Evolutionary conservation across 2,113 vertebrate genomes (phyloP), one percentile per base, ranked within the genome.

Genomic region (Dromaius novaehollandiae): DNA sequence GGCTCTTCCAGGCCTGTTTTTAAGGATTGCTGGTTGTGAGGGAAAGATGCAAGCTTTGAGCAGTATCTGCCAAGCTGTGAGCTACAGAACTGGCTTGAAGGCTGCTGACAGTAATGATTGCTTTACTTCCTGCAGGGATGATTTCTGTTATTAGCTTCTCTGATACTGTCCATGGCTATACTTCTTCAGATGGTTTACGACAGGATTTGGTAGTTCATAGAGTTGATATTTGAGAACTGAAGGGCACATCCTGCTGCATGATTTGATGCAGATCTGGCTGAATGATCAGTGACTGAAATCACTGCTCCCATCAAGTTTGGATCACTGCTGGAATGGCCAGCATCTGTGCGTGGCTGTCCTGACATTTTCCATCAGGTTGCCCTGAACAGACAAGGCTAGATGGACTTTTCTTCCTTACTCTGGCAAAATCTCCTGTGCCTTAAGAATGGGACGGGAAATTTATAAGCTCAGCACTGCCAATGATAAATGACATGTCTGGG

Each of bases 401-500:
- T 75, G 74, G 89, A 75, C 16, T 32, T 85, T 44, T 75, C 3
- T 30, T 82, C 20, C 21, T 71, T 66, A 5, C 4, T 28, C 53
- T 28, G 28, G 53, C 25, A 55, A 55, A 28, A 55, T 28, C 25
- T 55, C 44, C 61, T 40, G 17, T 86, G 78, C 40, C 42, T 88
- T 50, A 58, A 82, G 30, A 81, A 92, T 68, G 30, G 30, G 5
- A 19, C 64, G 77, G 53, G 28, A 69, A 1, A 0, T 89, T 8
- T 77, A 11, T 74, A 78, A 63, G 34, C 44, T 87, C 69, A 78
- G 25, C 34, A 6, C 25, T 51, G 38, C 44, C 63, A 24, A 24
- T 9, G 5, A 7, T 11, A 60, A 74, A 3, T 8, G 28, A 28
- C 0, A 0, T 40, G 28, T n/a, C 40, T 11, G 2, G 5, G 13